Base-by-base conservation (phyloP, 2,888 invertebrate genomes). In the Drosophila yooni region DNA sequence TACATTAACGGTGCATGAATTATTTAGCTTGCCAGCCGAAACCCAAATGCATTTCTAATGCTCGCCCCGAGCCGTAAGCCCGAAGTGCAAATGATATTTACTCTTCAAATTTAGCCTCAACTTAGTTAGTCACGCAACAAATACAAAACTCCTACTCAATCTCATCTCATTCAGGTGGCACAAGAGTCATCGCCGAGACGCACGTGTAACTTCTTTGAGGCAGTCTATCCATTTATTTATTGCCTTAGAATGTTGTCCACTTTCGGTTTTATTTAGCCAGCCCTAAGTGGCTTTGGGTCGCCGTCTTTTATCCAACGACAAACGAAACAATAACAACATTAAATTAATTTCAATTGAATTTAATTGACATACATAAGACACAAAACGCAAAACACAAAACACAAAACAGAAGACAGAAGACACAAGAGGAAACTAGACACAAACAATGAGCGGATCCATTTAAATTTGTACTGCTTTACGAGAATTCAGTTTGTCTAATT, bases 311-410 rank as follows among this genome's bases (percentile, higher is more conserved):
- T 48, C 50, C 38, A 27, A 81, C 48, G 40, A 27, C 53, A 33
- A 60, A 53, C 38, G 70, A 63, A 67, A 69, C 64, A 68, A 79
- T 72, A 79, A 79, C 60, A 65, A 67, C 81, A 73, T 80, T 82
- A 88, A 85, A 89, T 85, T 82, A 88, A 75, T 74, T 74, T 89
- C 67, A 85, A 89, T 89, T 85, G 83, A 78, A 80, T 80, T 72
- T 85, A 89, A 85, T 85, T 85, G 85, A 76, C 72, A 70, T 68
- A 79, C 64, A 71, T 79, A 33, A 46, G 57, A 52, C 36, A 40
- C 46, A 60, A 43, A 46, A 46, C 34, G 21, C 52, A 61, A 36
- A 21, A 46, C 21, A 46, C 6, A 13, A 13, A n/a, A 43, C 13
- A 43, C 0, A 54, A 50, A 36, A 31, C 50, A 15, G 25, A 46